Conservation (phyloP, 2,797 vertebrate genomes). For the Cynodonichthys magdalenae region DNA sequence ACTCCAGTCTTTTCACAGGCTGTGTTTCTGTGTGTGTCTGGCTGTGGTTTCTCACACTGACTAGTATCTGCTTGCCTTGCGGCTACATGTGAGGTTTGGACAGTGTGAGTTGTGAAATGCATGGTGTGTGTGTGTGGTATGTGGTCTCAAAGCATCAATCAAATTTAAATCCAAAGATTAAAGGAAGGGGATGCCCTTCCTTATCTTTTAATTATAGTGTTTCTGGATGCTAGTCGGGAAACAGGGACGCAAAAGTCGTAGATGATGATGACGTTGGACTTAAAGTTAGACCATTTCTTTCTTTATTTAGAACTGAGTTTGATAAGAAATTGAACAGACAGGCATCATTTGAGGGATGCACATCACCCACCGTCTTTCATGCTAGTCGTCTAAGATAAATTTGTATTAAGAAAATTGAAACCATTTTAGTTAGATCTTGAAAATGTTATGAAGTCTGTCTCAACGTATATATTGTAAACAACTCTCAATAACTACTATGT, state of each 20-base stretch:
- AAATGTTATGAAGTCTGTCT: no score
- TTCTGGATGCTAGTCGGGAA: conserved; percentile 51
- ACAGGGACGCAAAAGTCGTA: conserved; percentile 49
- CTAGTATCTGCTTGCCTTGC: conserved; percentile 69
- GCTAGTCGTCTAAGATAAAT: no score
- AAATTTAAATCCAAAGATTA: conserved; percentile 64
- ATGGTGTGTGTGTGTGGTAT: conserved; percentile 39
- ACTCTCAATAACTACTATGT: no score
- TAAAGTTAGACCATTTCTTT: conserved; percentile 22
- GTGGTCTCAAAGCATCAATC: conserved; percentile 61
- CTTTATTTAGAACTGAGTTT: not conserved
- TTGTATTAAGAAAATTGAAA: no score
- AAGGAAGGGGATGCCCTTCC: conserved; percentile 65
- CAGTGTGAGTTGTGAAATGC: conserved; percentile 31
- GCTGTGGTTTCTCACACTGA: conserved; percentile 51
- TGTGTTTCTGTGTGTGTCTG: conserved; percentile 48
- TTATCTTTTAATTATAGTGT: conserved; percentile 62
- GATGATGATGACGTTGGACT: conserved; percentile 29
- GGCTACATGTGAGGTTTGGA: conserved; percentile 52
- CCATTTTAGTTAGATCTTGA: no score
- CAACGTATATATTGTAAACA: no score
- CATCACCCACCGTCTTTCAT: no score
- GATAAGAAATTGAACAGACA: conserved; percentile 10
- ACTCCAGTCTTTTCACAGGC: conserved; percentile 47
- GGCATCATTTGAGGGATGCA: no score